These are phyloP conservation scores for Augochlora pura DNA, from an alignment of 1,140 invertebrate species.

Conservation along the genomic window DNA sequence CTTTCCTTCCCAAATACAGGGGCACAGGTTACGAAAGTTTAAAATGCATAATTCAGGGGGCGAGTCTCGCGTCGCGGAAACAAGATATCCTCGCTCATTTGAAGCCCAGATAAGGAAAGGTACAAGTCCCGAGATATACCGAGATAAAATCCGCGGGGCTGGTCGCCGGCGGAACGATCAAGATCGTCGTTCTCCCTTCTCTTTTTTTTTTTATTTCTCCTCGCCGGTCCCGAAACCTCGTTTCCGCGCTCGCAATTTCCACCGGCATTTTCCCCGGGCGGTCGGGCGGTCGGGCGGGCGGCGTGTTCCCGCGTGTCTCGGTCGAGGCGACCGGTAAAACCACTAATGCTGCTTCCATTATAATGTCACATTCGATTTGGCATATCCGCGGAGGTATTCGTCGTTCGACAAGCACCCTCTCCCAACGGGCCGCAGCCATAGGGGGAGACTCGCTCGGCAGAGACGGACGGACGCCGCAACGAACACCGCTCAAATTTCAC, in stretches of 20 bases:
- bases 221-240: neutral
- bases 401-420: slow-evolving; percentile 41
- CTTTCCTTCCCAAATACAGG: slow-evolving; percentile 5
- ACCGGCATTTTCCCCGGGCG: slow-evolving; percentile 55
- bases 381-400: slow-evolving; percentile 57
- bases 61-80: neutral
- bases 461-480: slow-evolving; percentile 13
- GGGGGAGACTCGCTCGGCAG: neutral
- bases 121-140: neutral
- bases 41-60: slow-evolving; percentile 4
- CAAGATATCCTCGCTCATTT: neutral
- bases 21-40: neutral
- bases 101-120: neutral
- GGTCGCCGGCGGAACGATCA: neutral
- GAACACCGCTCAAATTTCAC: slow-evolving; percentile 60
- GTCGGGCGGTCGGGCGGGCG: slow-evolving; percentile 17
- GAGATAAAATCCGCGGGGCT: neutral
- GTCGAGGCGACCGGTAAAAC: slow-evolving; percentile 59
- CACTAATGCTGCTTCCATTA: slow-evolving; percentile 74
- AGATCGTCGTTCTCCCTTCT: no score
- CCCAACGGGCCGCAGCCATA: slow-evolving; percentile 9
- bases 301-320: slow-evolving; percentile 19
- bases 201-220: neutral
- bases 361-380: slow-evolving; percentile 76
- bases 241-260: slow-evolving; percentile 44